A percentile compares a stretch with the other conserved stretches of the same genome.
Conservation (phyloP, 1,140 invertebrate genomes). For the Bradynema listronoti region DNA sequence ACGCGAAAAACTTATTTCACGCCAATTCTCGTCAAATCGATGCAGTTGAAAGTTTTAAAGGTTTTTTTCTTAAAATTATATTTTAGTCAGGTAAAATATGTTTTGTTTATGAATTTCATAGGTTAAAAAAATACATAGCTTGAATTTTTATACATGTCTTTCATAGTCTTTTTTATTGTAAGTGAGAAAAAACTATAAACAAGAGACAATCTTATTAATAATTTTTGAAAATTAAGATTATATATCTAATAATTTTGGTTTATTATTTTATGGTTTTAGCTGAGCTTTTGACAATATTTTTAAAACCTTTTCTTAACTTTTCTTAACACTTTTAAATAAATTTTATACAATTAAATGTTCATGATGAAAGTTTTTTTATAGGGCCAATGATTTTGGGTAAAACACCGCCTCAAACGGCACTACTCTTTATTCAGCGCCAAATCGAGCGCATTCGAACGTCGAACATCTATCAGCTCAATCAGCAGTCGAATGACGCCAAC, state of each 20-base stretch:
- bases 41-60: slow-evolving; percentile 39
- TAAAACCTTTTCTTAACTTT: background rate
- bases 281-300: background rate
- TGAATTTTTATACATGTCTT: too few species aligned
- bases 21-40: slow-evolving; percentile 20
- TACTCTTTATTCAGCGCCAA: slow-evolving; percentile 39
- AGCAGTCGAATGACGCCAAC: slow-evolving; percentile 36
- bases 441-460: slow-evolving; percentile 31
- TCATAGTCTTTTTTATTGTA: too few species aligned
- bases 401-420: slow-evolving; percentile 37
- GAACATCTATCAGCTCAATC: slow-evolving; percentile 41
- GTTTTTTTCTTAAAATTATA: too few species aligned
- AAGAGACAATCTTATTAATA: too few species aligned
- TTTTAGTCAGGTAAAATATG: too few species aligned
- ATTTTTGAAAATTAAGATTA: too few species aligned
- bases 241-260: too few species aligned
- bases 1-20: slow-evolving; percentile 31
- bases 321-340: background rate
- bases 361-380: slow-evolving; percentile 24
- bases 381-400: slow-evolving; percentile 30
- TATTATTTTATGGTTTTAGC: too few species aligned
- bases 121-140: too few species aligned
- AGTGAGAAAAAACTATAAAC: too few species aligned
- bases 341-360: slow-evolving; percentile 7
- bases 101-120: too few species aligned